Base-by-base conservation (phyloP, 2,888 invertebrate genomes). In the Dasysyrphus tricinctus region DNA sequence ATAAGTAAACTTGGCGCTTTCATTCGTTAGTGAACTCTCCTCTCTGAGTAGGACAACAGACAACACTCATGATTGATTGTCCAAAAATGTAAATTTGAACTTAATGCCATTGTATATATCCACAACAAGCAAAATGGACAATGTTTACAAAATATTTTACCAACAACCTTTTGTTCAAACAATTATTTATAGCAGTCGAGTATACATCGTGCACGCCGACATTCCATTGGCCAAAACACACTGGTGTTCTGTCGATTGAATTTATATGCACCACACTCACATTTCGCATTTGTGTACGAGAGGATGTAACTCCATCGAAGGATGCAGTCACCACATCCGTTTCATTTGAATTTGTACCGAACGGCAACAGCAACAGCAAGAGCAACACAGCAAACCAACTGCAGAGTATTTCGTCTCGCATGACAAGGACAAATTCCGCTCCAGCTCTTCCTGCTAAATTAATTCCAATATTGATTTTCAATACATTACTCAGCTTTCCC, bases 401-500 rank as follows among this genome's bases (percentile, higher is more conserved):
- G 86, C 81, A 67, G 82, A 86, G 79, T 75, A 82, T 86, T 82
- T 82, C 82, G 86, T 86, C 86, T 86, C 78, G 78, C 82, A 86
- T 86, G 86, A 86, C 86, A 82, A 82, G 86, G 86, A 82, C 81
- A 75, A 82, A 82, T 86, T 86, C 82, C 82, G 86, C 78, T 69
- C 77, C 82, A 72, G 70, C 86, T 86, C 81, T 86, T 86, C 81
- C 86, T 86, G 86, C 86, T 56, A 82, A 86, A 86, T 86, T 86
- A 86, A 86, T 86, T 86, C 82, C 86, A 86, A 82, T 86, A 86
- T 86, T 86, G 86, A 86, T 86, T 86, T 86, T 86, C 86, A 86
- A 86, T 86, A 82, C 86, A 86, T 86, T 86, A 86, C 86, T 86
- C 86, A 86, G 82, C 75, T 75, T 61, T 82, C 82, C 51, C 67